These are phyloP conservation scores for Melanostoma scalare DNA, from an alignment of 2,888 invertebrate species.

Conservation along the genomic window DNA sequence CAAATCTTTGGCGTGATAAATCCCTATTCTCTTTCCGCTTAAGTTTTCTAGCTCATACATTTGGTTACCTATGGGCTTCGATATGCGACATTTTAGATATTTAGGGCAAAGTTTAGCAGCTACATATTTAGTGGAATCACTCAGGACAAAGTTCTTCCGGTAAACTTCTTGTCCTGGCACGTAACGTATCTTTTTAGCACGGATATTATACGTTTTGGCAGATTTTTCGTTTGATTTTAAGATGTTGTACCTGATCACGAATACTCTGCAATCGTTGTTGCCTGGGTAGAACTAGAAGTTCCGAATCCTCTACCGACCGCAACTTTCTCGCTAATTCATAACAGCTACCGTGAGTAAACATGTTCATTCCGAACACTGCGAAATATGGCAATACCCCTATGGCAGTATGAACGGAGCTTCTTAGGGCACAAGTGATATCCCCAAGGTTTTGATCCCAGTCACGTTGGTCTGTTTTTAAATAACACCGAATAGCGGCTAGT, in stretches of 20 bases:
- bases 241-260: not conserved
- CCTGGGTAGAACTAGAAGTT: slow-evolving; percentile 7
- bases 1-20: too few relatives aligned
- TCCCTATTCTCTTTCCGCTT: too few relatives aligned
- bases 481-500: slow-evolving; percentile 74
- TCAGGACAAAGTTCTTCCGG: too few relatives aligned
- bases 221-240: slow-evolving; percentile 32
- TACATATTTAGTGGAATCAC: not conserved
- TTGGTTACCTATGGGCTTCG: not conserved
- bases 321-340: not conserved
- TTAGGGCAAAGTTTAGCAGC: not conserved
- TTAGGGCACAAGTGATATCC: slow-evolving; percentile 42
- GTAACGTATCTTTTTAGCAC: not conserved
- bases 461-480: slow-evolving; percentile 54
- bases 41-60: not conserved
- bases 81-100: slow-evolving; percentile 6
- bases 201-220: slow-evolving; percentile 6
- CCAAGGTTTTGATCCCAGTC: slow-evolving; percentile 60
- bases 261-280: not conserved
- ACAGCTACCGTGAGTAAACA: slow-evolving; percentile 30
- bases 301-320: not conserved
- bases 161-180: not conserved
- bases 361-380: slow-evolving; percentile 41
- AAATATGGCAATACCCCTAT: slow-evolving; percentile 49
- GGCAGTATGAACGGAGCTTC: slow-evolving; percentile 37